Base-by-base conservation (phyloP, 2,113 vertebrate genomes). In the Clupea harengus region DNA sequence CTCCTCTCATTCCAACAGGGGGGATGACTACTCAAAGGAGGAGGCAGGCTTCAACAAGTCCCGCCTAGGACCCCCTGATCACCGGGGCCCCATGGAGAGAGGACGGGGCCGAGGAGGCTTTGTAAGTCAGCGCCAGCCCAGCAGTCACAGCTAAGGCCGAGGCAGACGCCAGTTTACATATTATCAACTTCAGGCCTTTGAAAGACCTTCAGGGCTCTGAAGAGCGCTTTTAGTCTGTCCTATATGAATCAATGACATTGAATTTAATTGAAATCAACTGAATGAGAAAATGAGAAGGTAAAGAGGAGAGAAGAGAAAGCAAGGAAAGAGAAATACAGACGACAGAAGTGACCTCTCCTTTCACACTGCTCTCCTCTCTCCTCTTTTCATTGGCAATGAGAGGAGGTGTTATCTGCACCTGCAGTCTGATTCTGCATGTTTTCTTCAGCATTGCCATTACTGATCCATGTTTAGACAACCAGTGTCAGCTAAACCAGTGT, bases 1-100 rank as follows among this genome's bases (percentile, higher is more conserved):
- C 18, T 93, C 90, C 2, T 92, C 88, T 7, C 95, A 95, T 75
- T 96, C 97, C 0, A 94, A 94, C 64, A 95, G 94, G 86, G 94
- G 92, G 0, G 95, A 95, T 64, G 95, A 96, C 25, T 96, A 95
- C 67, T 92, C 94, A 0, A 91, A 95, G 0, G 96, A 96, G 84
- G 96, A 97, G 82, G 90, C 94, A 67, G 96, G 97, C 84, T 97
- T 96, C 87, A 95, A 96, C 91, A 97, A 94, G 88, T 93, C 94
- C 15, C 94, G 93, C 1, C 93, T 96, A 39, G 95, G 95, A 85
- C 95, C 95, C 83, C 95, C 93, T 80, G 97, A 97, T 44, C 95
- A 95, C 45, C 54, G 92, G 45, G 96, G 94, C 87, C 92, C 94
- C 28, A 93, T 85, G 49, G 97, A 97, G 82, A 95, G 96, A 91